These are phyloP conservation scores for Syngnathus rostellatus DNA, from an alignment of 2,797 vertebrate genomes.

Conservation along the genomic window DNA sequence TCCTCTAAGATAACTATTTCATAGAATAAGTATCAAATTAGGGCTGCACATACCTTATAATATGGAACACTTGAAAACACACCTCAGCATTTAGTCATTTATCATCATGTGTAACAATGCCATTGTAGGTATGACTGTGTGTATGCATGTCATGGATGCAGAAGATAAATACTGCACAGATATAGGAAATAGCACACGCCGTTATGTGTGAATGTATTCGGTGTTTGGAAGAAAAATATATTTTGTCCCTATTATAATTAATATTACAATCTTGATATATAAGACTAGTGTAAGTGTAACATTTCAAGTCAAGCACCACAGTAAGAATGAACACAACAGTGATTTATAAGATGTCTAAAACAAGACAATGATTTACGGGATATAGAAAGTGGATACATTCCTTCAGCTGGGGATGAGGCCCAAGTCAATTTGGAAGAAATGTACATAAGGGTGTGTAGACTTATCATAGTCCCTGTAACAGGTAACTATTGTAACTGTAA, in stretches of 20 bases:
- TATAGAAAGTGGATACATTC: not conserved
- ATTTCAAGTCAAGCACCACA: constrained; percentile 19
- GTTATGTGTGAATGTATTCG: constrained; percentile 8
- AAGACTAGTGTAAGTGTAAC: no score
- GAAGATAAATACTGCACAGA: constrained; percentile 34
- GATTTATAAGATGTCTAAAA: constrained; percentile 72
- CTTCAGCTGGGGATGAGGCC: no score
- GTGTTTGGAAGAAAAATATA: constrained; percentile 10
- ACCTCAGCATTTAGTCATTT: constrained; percentile 65
- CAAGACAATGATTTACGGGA: constrained; percentile 53
- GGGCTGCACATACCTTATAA: constrained; percentile 44
- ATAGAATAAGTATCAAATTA: constrained; percentile 70
- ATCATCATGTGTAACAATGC: constrained; percentile 53
- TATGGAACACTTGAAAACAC: constrained; percentile 63
- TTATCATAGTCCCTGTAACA: constrained; percentile 14
- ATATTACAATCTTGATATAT: not conserved
- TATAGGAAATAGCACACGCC: constrained; percentile 21
- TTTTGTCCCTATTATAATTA: not conserved
- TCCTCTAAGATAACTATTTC: constrained; percentile 66
- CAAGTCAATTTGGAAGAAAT: not conserved
- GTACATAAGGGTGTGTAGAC: not conserved
- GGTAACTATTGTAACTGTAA: no score
- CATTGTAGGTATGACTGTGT: constrained; percentile 22
- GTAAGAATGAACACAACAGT: constrained; percentile 64
- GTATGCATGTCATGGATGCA: not conserved